Evolutionary conservation across 2,797 vertebrate species (phyloP), one percentile per base, ranked within the genome.

Genomic region (Sebastes dallii): DNA sequence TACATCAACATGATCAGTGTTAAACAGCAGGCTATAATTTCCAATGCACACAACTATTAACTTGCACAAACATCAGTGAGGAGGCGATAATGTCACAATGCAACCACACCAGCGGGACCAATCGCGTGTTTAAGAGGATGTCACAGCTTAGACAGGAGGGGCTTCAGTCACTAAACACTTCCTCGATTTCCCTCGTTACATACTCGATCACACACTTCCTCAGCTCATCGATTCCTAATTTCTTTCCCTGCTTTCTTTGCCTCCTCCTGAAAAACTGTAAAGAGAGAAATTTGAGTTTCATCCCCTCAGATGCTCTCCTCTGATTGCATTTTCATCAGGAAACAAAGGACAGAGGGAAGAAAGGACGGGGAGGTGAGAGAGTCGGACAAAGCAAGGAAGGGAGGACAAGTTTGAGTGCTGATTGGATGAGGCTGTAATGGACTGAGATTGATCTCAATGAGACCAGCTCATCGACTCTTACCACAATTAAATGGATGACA

Each of bases 11-110:
- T 72, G 78, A 91, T 88, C 78, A 92, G 94, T 94, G 94, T 96
- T 97, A 97, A 97, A 92, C 81, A 89, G 92, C 90, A 71, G 77
- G 91, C 77, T 89, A 95, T 94, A 92, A 94, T 90, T 79, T 91
- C 80, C 16, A 22, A 89, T 76, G 90, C 92, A 94, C 85, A 95
- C 88, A 61, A 81, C 84, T 91, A 92, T 94, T 81, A 86, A 77
- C 92, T 94, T 92, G 85, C 91, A 93, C 89, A 94, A 91, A 95
- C 80, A 75, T 94, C 93, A 93, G 94, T 91, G 86, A 93, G 13
- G 75, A 81, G 80, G 72, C 85, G 86, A 87, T 76, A 72, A 93
- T 71, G 89, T 81, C 83, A 84, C 66, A 94, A 88, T 69, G 81
- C 81, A 86, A 93, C 89, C 92, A 93, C 30, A 84, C 91, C 90